Base-by-base conservation (phyloP, 1,140 invertebrate genomes). In the Penaeus vannamei region DNA sequence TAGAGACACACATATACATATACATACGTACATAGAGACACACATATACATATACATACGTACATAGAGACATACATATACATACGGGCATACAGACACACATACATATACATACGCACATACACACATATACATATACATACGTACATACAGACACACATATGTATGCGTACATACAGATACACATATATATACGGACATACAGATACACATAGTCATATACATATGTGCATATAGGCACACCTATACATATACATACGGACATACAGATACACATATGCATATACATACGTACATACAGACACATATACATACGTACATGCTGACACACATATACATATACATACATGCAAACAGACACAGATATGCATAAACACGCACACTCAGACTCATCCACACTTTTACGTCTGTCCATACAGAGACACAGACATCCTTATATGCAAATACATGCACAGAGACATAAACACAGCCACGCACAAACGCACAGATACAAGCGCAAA, bases 221-320 rank as follows among this genome's bases (percentile, higher is more conserved):
- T 64, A 64, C n/a, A 64, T 64, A 64, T 64, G n/a, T 64, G 62
- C n/a, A 64, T 64, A 64, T 64, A 64, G 17, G n/a, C n/a, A 64
- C n/a, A 64, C n/a, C 17, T 64, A 64, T 64, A 64, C n/a, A 64
- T 64, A 64, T 64, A 64, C n/a, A 64, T 64, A 64, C n/a, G n/a
- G 17, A 64, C n/a, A 64, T 64, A 64, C n/a, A 64, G 17, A 64
- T 64, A 64, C n/a, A 64, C n/a, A 64, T 64, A 64, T 64, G 62
- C n/a, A 64, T 64, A 64, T 64, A 64, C n/a, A 64, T 64, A 64
- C n/a, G n/a, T 64, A 64, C n/a, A 64, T 64, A 64, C 62, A 64
- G 17, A 64, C n/a, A 64, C n/a, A 64, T 64, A 64, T 64, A 64
- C 17, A 64, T n/a, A 64, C n/a, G n/a, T 64, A 64, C 17, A 19